Evolutionary conservation across 2,888 invertebrate genomes (phyloP).

Genomic region (Parnassius apollo): DNA sequence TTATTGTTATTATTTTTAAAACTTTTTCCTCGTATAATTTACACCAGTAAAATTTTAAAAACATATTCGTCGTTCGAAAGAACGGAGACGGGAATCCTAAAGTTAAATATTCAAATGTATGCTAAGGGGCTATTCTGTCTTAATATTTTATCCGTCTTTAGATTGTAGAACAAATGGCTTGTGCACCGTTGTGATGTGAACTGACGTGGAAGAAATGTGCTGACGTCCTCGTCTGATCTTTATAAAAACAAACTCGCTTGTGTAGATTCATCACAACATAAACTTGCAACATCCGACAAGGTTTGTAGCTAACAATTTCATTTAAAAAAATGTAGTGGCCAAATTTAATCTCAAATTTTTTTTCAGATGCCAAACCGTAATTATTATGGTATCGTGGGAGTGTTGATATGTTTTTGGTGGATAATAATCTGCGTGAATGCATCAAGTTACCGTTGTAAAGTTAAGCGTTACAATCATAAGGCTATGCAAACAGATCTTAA

Average conservation of each 20-base stretch:
- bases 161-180: constrained; percentile 61
- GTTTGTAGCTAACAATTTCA: constrained; percentile 26
- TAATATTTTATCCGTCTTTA: constrained; percentile 40
- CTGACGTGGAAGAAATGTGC: constrained; percentile 58
- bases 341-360: constrained; percentile 24
- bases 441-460: constrained; percentile 52
- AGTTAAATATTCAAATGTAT: constrained; percentile 57
- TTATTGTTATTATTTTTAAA: constrained; percentile 32
- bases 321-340: neutral
- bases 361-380: constrained; percentile 36
- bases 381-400: constrained; percentile 38
- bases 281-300: constrained; percentile 42
- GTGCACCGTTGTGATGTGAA: constrained; percentile 57
- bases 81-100: constrained; percentile 27
- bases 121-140: constrained; percentile 50
- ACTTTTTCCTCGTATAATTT: constrained; percentile 26
- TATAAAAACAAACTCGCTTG: constrained; percentile 55
- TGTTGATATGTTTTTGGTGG: constrained; percentile 45
- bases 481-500: constrained; percentile 76
- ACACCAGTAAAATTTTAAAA: neutral
- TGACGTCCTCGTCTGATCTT: constrained; percentile 58
- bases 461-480: constrained; percentile 59
- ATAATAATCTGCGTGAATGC: constrained; percentile 42
- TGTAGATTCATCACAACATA: constrained; percentile 41
- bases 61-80: neutral